Percentiles rank a stretch among this genome's conserved stretches.
phyloP scores from a whole-genome alignment of 2,113 vertebrate genomes.

The Hippocampus barbouri region DNA sequence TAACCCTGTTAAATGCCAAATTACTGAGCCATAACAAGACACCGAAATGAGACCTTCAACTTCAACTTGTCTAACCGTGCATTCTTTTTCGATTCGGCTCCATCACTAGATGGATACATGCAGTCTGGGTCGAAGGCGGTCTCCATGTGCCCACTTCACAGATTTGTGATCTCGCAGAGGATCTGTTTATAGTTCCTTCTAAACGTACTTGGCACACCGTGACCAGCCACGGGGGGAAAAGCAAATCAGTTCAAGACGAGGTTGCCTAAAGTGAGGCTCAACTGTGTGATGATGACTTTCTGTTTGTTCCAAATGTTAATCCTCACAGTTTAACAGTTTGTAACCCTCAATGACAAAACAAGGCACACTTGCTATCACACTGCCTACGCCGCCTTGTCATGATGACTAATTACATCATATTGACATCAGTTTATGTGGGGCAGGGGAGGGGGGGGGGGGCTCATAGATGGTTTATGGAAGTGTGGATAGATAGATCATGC shows the following conservation, averaged over 20 bases:
- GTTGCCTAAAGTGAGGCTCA: not conserved
- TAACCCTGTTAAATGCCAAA: not conserved
- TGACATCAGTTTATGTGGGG: constrained; percentile 49
- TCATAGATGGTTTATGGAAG: constrained; percentile 35
- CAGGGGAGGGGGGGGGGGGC: constrained; percentile 24
- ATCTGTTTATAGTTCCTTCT: too few relatives aligned
- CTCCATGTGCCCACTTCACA: too few relatives aligned
- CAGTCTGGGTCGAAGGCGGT: too few relatives aligned
- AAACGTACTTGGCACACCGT: too few relatives aligned
- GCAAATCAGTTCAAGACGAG: too few relatives aligned
- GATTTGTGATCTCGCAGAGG: too few relatives aligned
- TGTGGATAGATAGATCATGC: constrained; percentile 17
- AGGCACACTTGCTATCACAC: constrained; percentile 47
- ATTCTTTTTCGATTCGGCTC: too few relatives aligned
- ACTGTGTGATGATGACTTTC: constrained; percentile 16
- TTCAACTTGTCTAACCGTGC: too few relatives aligned
- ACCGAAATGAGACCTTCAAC: not conserved
- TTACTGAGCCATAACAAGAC: not conserved
- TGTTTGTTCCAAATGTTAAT: constrained; percentile 26
- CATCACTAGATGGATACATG: too few relatives aligned
- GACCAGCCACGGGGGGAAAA: too few relatives aligned
- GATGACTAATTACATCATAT: constrained; percentile 59
- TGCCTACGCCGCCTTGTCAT: constrained; percentile 54
- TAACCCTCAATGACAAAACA: constrained; percentile 51
- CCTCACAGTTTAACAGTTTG: constrained; percentile 54